phyloP scores from a whole-genome alignment of 1,140 invertebrate species.

The Drosophila gunungcola region DNA sequence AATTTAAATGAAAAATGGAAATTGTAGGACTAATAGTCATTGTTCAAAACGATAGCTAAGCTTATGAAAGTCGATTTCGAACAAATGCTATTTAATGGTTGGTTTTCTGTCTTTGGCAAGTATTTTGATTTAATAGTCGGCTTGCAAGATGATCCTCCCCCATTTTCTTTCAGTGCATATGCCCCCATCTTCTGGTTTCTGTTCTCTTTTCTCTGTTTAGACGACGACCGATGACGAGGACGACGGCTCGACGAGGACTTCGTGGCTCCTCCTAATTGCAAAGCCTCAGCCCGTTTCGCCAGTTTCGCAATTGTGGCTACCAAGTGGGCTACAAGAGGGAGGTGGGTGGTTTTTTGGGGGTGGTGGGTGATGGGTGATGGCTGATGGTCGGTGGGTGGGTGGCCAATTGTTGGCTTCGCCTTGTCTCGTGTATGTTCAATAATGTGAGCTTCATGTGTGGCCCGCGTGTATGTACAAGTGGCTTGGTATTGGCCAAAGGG shows the following conservation, averaged over 20 bases:
- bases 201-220: constrained; percentile 33
- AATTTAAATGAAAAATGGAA: no score
- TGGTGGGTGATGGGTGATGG: not conserved
- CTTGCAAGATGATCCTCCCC: no score
- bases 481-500: constrained; percentile 29
- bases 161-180: constrained; percentile 5
- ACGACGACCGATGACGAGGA: constrained; percentile 50
- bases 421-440: constrained; percentile 71
- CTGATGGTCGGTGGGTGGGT: constrained; percentile 4
- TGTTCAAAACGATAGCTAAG: no score
- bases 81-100: no score
- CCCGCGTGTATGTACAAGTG: constrained; percentile 1
- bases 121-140: no score
- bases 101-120: no score
- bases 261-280: constrained; percentile 81
- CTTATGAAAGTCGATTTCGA: no score
- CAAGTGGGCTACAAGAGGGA: constrained; percentile 14
- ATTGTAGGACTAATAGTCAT: no score
- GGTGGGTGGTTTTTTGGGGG: not conserved
- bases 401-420: constrained; percentile 23
- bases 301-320: constrained; percentile 65
- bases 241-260: constrained; percentile 47
- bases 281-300: constrained; percentile 58
- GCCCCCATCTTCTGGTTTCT: constrained; percentile 1
- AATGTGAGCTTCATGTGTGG: constrained; percentile 46